A percentile compares a stretch with the other conserved stretches of the same genome.
These are phyloP conservation scores for Nemapogon koenigi DNA, from an alignment of 2,888 invertebrate species.

Conservation along the genomic window DNA sequence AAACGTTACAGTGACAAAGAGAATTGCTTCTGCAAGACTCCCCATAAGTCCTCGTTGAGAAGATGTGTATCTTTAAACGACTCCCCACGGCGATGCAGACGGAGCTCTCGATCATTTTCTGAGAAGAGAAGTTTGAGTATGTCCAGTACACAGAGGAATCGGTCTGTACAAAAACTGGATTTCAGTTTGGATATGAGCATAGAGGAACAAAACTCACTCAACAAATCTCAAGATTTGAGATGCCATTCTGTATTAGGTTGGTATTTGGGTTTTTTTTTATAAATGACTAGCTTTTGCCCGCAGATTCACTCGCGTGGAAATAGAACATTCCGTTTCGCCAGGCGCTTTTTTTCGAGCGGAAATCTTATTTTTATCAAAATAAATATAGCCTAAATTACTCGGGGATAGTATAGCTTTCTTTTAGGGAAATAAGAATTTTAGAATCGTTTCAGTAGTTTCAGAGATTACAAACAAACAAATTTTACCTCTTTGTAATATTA, in stretches of 20 bases:
- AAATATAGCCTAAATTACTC: too few relatives aligned
- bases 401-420: too few relatives aligned
- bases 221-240: slow-evolving; percentile 37
- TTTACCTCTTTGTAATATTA: too few relatives aligned
- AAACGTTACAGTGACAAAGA: slow-evolving; percentile 27
- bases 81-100: slow-evolving; percentile 36
- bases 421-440: too few relatives aligned
- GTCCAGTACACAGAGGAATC: slow-evolving; percentile 46
- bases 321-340: too few relatives aligned
- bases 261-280: too few relatives aligned
- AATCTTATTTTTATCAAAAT: too few relatives aligned
- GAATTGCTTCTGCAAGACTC: slow-evolving; percentile 36
- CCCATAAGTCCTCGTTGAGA: slow-evolving; percentile 33
- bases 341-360: too few relatives aligned
- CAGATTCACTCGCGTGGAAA: too few relatives aligned
- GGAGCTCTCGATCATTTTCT: slow-evolving; percentile 32
- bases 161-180: slow-evolving; percentile 58
- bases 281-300: too few relatives aligned
- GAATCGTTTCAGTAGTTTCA: too few relatives aligned
- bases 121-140: slow-evolving; percentile 48
- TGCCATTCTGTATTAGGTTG: slow-evolving; percentile 15
- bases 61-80: slow-evolving; percentile 47
- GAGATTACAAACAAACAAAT: too few relatives aligned
- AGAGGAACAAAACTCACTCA: slow-evolving; percentile 44
- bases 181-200: slow-evolving; percentile 62